Evolutionary conservation across 2,113 vertebrate species (phyloP), one percentile per base, ranked within the genome.

Genomic region (Rhinichthys klamathensis): DNA sequence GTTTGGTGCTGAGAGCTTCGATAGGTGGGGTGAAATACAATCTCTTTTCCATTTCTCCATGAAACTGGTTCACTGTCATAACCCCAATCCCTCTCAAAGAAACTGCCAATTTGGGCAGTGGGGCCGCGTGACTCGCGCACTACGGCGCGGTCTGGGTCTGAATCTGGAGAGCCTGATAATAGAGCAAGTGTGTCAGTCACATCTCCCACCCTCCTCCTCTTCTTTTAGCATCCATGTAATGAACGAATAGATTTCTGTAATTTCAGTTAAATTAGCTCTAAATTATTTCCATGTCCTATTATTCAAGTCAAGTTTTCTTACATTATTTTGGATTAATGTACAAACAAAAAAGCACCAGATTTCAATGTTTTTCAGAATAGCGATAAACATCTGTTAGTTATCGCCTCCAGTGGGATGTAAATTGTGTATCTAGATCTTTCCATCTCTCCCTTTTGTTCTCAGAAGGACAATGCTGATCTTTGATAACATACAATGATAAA

Each of bases 141-240:
- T 51, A 83, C 10, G 25, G 77, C 80, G n/a, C 82, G 21, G 72
- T 86, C 70, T 86, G 72, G 82, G 83, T 86, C 41, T 44, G 77
- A 77, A 86, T 86, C 85, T 86, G 87, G 76, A 49, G 82, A 88
- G 82, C 51, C 67, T 27, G 87, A 89, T 89, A 86, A 89, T 89
- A 80, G 77, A 89, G 61, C 85, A 82, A 86, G 85, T 84, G 87
- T 89, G 87, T 89, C 87, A 86, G 87, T 86, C 85, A 86, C 77
- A 83, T 86, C 76, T 72, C 32, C 83, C 63, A 35, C 25, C 81
- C 49, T 83, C 2, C 12, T 63, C 2, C 23, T 63, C 23, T 63
- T 58, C 30, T 58, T 72, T 72, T 58, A 18, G 51, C 30, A 58
- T 72, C 49, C 11, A 73, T 82, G 12, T n/a, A 23, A 51, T 67